phyloP scores from a whole-genome alignment of 1,140 invertebrate genomes.

The Doryteuthis pealeii region DNA sequence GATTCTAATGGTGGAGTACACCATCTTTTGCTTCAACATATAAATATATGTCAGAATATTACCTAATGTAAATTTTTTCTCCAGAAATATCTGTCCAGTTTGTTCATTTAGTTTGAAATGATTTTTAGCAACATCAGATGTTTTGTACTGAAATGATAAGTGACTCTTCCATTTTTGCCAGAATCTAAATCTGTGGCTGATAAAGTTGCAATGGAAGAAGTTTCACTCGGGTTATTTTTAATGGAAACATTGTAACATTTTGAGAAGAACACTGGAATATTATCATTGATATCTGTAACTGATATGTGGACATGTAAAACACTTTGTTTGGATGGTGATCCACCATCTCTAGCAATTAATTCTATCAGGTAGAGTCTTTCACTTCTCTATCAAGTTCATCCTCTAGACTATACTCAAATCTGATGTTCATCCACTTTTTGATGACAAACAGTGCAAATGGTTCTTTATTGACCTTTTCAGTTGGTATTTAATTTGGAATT shows the following conservation, averaged over 20 bases:
- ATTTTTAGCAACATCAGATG: too few relatives aligned
- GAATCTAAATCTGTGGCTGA: conserved; percentile 47
- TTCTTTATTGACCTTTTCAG: conserved; percentile 66
- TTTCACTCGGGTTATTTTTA: conserved; percentile 67
- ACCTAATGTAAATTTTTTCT: too few relatives aligned
- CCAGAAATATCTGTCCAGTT: too few relatives aligned
- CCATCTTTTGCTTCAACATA: too few relatives aligned
- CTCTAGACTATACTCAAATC: conserved; percentile 58
- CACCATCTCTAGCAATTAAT: too few relatives aligned
- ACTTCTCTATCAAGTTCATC: conserved; percentile 43
- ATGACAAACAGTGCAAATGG: conserved; percentile 70
- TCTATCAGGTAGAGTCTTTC: too few relatives aligned
- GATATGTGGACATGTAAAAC: conserved; percentile 62
- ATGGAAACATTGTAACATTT: conserved; percentile 60
- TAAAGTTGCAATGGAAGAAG: conserved; percentile 35
- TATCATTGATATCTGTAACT: conserved; percentile 66
- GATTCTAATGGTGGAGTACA: too few relatives aligned
- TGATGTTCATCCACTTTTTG: conserved; percentile 70
- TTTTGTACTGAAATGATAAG: conserved; percentile 26
- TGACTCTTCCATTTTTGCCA: conserved; percentile 35
- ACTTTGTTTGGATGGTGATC: too few relatives aligned
- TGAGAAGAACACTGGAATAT: conserved; percentile 42
- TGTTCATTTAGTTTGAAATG: too few relatives aligned
- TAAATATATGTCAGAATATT: too few relatives aligned
- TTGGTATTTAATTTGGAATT: too few relatives aligned